Evolutionary conservation across 2,113 vertebrate species (phyloP), one percentile per base, ranked within the genome.

Genomic region (Cephalopholis sonnerati): DNA sequence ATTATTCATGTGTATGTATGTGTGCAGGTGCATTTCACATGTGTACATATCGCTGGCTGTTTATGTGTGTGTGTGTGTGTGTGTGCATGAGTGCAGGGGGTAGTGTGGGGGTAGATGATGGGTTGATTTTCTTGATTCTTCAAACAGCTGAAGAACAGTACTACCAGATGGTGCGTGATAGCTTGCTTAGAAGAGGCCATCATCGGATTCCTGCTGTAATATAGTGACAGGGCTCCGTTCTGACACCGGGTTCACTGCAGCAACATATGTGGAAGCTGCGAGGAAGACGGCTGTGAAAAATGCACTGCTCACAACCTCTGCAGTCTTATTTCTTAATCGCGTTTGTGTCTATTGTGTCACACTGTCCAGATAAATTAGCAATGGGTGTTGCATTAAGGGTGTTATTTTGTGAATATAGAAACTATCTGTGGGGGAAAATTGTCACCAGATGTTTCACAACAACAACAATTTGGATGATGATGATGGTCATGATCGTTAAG

Each of bases 111-210:
- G 61, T 54, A 75, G 73, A 75, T 84, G 89, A 88, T 90, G 61
- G 91, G 80, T 89, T 85, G 85, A 91, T 89, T 89, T 87, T 87
- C 81, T 85, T 55, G 90, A 90, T 86, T 91, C 83, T 84, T 82
- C 78, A 90, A 89, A 87, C 87, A 90, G 87, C 88, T 90, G 87
- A 85, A 84, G 90, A 92, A 83, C 75, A 92, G 89, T 86, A 63
- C 81, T 87, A 87, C 90, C 93, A 94, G 93, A 92, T 94, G 93
- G 82, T 78, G 88, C 78, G 62, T 78, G 85, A 87, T 90, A 76
- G 77, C 81, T 82, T n/a, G 74, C 89, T 89, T 58, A 83, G 86
- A 91, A 87, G 91, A 91, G 87, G 87, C 86, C 87, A 86, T 88
- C 86, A 79, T 91, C 85, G 76, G 81, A 89, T 84, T 82, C 84